Evolutionary conservation across 2,797 vertebrate species (phyloP).

Genomic region (Neopelma chrysocephalum): DNA sequence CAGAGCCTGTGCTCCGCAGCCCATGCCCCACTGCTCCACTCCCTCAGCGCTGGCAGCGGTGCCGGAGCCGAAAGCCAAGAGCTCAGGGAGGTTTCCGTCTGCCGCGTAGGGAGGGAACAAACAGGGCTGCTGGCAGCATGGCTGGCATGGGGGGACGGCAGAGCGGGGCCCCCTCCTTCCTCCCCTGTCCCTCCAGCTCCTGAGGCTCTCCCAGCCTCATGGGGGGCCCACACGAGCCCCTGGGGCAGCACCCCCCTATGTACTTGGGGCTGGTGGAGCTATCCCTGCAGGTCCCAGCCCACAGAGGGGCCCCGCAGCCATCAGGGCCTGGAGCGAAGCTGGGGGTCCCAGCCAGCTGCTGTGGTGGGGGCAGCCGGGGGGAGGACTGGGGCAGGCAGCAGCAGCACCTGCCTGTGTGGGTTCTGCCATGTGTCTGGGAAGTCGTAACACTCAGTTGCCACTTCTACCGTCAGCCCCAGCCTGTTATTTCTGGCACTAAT

Average conservation of each 20-base stretch:
- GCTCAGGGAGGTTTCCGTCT: background rate
- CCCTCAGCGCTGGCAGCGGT: background rate
- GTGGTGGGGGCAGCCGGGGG: background rate
- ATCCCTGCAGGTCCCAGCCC: background rate
- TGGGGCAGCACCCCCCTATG: accelerated
- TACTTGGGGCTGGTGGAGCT: no score
- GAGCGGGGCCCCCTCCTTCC: background rate
- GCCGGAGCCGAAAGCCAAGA: background rate
- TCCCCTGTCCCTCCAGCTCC: background rate
- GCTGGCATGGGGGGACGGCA: background rate
- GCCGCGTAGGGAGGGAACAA: background rate
- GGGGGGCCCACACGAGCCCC: background rate
- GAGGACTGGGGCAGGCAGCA: background rate
- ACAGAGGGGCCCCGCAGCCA: background rate
- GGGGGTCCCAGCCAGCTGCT: background rate
- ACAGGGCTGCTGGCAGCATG: background rate
- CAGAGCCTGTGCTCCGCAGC: background rate
- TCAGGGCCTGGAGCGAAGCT: accelerated
- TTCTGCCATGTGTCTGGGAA: slow-evolving; percentile 34
- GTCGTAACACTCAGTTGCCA: slow-evolving; percentile 13
- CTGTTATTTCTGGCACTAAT: slow-evolving; percentile 65
- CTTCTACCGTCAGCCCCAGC: slow-evolving; percentile 39
- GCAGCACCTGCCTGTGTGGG: slow-evolving; percentile 50
- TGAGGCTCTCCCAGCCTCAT: background rate
- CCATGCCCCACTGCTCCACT: background rate